Conservation (phyloP, 2,888 invertebrate genomes). For the Acrocyrtus sp. region DNA sequence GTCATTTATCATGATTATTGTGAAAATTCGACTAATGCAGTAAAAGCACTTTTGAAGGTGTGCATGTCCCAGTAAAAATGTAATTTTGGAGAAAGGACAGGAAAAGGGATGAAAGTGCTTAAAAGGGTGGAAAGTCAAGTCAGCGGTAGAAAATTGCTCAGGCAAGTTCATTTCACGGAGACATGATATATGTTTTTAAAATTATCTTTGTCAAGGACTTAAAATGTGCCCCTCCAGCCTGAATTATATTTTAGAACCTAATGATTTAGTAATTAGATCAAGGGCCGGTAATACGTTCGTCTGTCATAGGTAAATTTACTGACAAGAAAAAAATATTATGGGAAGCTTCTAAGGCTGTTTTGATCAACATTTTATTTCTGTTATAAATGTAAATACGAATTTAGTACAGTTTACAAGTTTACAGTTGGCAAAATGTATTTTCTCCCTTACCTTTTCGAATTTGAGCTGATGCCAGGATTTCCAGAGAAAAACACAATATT, state of each 20-base stretch:
- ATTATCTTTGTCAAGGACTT: no score
- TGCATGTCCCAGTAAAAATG: neutral
- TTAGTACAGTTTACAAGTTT: neutral
- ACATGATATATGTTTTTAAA: no score
- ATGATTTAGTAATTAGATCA: neutral
- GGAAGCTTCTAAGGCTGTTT: neutral
- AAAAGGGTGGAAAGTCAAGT: no score
- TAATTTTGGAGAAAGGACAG: neutral
- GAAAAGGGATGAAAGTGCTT: no score
- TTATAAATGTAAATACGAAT: neutral
- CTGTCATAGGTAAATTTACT: neutral
- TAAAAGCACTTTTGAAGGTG: neutral
- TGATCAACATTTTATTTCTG: neutral
- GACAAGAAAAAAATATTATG: neutral
- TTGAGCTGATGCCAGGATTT: constrained; percentile 77
- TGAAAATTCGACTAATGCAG: neutral
- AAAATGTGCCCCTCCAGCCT: no score
- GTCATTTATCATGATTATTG: constrained; percentile 39
- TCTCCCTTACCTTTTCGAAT: constrained; percentile 62
- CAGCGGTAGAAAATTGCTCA: neutral
- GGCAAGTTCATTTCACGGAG: no score
- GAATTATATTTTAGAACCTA: no score
- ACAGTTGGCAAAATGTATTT: neutral
- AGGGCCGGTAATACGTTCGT: neutral
- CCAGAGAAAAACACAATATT: no score